phyloP scores from a whole-genome alignment of 2,113 vertebrate species.

The Xenopus laevis region DNA sequence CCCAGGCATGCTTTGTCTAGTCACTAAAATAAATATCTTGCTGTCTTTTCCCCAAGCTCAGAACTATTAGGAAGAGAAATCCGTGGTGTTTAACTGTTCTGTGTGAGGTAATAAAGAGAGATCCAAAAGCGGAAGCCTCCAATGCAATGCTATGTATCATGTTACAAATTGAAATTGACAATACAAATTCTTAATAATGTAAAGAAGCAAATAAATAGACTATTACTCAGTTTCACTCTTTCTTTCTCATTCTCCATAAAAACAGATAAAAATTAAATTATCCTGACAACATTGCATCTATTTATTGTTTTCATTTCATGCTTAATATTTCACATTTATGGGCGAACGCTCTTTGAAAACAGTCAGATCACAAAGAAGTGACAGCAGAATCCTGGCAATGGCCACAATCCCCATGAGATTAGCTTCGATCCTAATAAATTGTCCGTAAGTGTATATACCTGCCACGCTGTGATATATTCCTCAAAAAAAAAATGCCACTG shows the following conservation, averaged over 20 bases:
- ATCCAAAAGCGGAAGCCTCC: background rate
- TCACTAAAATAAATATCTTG: no score
- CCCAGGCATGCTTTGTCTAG: no score
- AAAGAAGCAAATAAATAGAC: conserved; percentile 26
- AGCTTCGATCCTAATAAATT: conserved; percentile 21
- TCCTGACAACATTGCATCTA: conserved; percentile 18
- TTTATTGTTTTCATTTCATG: conserved; percentile 35
- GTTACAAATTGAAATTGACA: conserved; percentile 32
- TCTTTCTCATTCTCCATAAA: conserved; percentile 18
- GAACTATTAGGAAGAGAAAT: background rate
- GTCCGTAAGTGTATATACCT: conserved; percentile 21
- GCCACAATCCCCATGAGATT: conserved; percentile 12
- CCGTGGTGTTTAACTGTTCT: background rate
- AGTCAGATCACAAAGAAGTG: conserved; percentile 16
- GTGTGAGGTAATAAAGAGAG: conserved; percentile 20
- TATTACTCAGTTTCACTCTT: conserved; percentile 6
- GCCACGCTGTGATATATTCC: conserved; percentile 6
- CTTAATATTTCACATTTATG: conserved; percentile 39
- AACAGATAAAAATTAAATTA: conserved; percentile 39
- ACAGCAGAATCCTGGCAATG: conserved; percentile 18
- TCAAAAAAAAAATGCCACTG: conserved; percentile 7
- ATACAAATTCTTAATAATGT: conserved; percentile 26
- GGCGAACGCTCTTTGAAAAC: conserved; percentile 16
- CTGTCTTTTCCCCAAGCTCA: no score
- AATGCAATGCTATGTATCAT: conserved; percentile 11